Percentiles rank a stretch among this genome's conserved stretches.
These are phyloP conservation scores for Hemithea aestivaria DNA, from an alignment of 2,888 invertebrate genomes.

Conservation along the genomic window DNA sequence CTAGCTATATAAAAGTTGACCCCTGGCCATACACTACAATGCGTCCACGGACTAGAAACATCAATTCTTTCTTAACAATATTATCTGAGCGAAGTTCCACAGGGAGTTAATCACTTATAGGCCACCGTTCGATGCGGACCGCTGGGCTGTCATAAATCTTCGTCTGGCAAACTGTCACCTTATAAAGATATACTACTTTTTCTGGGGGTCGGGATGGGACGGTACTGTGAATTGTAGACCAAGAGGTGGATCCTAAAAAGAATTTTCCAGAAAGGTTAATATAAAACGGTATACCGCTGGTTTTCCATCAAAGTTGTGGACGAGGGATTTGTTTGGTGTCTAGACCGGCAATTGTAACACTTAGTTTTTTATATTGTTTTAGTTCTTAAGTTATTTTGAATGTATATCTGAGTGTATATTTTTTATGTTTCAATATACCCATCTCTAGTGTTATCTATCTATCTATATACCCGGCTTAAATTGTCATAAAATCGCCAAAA, in stretches of 20 bases:
- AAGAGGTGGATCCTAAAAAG: not conserved
- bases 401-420: too few species aligned
- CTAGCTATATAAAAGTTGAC: not conserved
- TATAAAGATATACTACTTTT: constrained; percentile 51
- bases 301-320: too few species aligned
- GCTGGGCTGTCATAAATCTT: constrained; percentile 47
- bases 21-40: constrained; percentile 15
- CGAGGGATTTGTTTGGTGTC: too few species aligned
- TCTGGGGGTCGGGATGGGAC: constrained; percentile 19
- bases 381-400: too few species aligned
- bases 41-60: constrained; percentile 21
- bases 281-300: too few species aligned
- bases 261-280: too few species aligned
- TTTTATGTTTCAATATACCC: too few species aligned
- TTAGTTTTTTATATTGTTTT: too few species aligned
- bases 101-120: constrained; percentile 43
- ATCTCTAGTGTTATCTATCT: too few species aligned
- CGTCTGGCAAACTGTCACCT: constrained; percentile 49
- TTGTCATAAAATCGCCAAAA: too few species aligned
- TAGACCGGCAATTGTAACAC: too few species aligned
- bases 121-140: constrained; percentile 36
- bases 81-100: constrained; percentile 23
- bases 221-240: constrained; percentile 19
- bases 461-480: too few species aligned
- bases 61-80: constrained; percentile 21